These are phyloP conservation scores for Chymomyza caudatula DNA, from an alignment of 2,888 invertebrate genomes.

Conservation along the genomic window DNA sequence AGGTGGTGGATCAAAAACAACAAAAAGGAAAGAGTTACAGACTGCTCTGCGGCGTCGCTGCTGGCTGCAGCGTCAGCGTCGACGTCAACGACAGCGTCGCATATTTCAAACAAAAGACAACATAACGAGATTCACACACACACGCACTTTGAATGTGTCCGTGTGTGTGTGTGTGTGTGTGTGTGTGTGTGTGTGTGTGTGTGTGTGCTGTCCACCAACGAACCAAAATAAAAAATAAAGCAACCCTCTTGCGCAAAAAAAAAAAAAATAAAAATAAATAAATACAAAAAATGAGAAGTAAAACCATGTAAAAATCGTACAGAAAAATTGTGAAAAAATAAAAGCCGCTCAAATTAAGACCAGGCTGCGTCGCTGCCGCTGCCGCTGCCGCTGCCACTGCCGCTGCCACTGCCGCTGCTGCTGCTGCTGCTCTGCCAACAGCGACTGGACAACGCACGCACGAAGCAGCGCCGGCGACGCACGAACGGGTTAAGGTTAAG, in stretches of 20 bases:
- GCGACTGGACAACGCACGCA: constrained; percentile 61
- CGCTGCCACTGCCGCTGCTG: constrained; percentile 1
- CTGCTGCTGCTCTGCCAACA: background rate
- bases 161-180: constrained; percentile 11
- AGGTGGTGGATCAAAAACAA: background rate
- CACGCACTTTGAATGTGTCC: constrained; percentile 9
- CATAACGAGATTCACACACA: constrained; percentile 64
- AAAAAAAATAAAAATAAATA: constrained; percentile 9
- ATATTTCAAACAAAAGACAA: constrained; percentile 69
- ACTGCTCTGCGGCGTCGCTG: background rate
- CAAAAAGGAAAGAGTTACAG: constrained; percentile 52
- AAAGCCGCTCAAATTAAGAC: constrained; percentile 72
- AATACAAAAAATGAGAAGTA: constrained; percentile 9
- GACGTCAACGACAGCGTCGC: constrained; percentile 52
- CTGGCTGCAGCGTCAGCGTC: constrained; percentile 33
- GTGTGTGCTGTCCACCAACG: constrained; percentile 11
- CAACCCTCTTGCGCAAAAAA: constrained; percentile 41
- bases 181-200: constrained; percentile 18
- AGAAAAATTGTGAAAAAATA: constrained; percentile 70
- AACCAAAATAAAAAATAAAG: constrained; percentile 36
- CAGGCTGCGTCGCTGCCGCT: constrained; percentile 38
- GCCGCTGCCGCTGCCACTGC: constrained; percentile 8
- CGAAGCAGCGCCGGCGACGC: constrained; percentile 50
- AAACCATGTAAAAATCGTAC: constrained; percentile 26
- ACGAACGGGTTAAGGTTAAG: constrained; percentile 68